Percentiles rank a stretch among this genome's conserved stretches.
Conservation (phyloP, 2,797 vertebrate genomes). For the Brachyalestes nurse region DNA sequence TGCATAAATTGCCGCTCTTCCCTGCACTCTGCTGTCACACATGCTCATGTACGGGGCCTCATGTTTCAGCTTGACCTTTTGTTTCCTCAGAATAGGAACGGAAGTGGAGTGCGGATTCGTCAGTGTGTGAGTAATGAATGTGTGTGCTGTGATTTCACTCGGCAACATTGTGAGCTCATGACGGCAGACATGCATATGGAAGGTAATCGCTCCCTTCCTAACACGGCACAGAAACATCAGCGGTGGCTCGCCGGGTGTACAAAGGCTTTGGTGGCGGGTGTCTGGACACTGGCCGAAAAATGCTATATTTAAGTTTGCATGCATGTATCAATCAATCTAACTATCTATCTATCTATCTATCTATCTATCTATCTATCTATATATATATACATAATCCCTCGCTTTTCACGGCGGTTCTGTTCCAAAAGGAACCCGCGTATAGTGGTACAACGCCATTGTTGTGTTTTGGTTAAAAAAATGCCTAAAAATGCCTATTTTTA, state of each 20-base stretch:
- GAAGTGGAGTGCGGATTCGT: constrained; percentile 43
- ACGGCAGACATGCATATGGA: not conserved
- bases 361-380: too few species aligned
- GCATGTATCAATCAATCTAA: too few species aligned
- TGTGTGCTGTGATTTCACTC: constrained; percentile 8
- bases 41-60: constrained; percentile 50
- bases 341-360: too few species aligned
- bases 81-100: constrained; percentile 51
- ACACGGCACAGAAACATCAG: not conserved
- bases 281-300: too few species aligned
- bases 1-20: constrained; percentile 54
- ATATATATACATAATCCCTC: too few species aligned
- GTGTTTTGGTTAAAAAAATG: too few species aligned
- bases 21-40: constrained; percentile 50
- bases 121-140: constrained; percentile 38
- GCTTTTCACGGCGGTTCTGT: too few species aligned
- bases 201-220: constrained; percentile 33
- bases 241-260: not conserved
- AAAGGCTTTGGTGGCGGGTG: not conserved
- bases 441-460: too few species aligned
- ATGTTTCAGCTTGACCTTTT: constrained; percentile 57
- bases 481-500: too few species aligned
- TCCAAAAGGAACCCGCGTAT: too few species aligned
- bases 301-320: too few species aligned
- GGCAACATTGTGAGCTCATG: constrained; percentile 16